These are phyloP conservation scores for Cryptus viduatorius DNA, from an alignment of 2,888 invertebrate species.

Conservation along the genomic window DNA sequence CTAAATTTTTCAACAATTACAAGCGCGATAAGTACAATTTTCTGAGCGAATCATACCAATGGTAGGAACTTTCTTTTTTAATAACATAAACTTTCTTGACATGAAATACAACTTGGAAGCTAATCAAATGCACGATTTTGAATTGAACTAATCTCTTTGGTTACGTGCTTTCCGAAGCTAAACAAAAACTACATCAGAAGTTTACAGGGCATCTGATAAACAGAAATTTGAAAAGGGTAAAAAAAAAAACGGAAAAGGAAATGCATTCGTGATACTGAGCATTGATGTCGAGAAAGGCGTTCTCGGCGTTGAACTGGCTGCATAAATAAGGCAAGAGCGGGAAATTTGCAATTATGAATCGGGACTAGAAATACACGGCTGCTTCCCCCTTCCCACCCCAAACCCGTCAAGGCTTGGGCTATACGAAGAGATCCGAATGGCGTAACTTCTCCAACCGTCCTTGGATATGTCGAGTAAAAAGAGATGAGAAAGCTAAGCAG, in stretches of 20 bases:
- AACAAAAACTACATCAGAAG: neutral
- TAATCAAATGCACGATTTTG: no score
- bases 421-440: conserved; percentile 10
- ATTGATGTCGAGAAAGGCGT: neutral
- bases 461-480: conserved; percentile 55
- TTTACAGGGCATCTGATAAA: neutral
- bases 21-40: no score
- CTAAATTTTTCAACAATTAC: neutral
- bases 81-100: no score
- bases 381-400: conserved; percentile 78
- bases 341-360: conserved; percentile 85
- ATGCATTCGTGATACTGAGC: neutral
- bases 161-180: no score
- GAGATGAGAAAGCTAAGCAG: conserved; percentile 65
- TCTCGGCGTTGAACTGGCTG: conserved; percentile 76
- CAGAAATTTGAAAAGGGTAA: neutral
- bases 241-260: neutral
- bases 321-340: conserved; percentile 83
- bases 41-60: no score
- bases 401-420: conserved; percentile 50
- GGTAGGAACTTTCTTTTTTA: no score
- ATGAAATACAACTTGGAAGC: no score
- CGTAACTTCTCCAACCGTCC: conserved; percentile 59
- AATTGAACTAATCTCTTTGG: no score
- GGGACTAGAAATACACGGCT: conserved; percentile 83